These are phyloP conservation scores for Drosophila acutilabella DNA, from an alignment of 2,888 invertebrate species.

Conservation along the genomic window DNA sequence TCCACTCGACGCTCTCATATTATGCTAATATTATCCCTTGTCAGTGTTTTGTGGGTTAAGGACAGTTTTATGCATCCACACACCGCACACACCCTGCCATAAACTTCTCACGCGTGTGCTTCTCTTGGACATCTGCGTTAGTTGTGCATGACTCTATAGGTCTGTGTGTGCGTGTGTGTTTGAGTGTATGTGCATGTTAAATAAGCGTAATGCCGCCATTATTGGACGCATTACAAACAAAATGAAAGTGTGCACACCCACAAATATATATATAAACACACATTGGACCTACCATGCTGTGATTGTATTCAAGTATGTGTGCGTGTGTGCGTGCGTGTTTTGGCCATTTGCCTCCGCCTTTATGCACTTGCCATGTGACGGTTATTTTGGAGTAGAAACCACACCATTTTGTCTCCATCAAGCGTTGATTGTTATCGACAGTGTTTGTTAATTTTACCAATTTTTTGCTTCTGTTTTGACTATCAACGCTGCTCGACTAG, in stretches of 20 bases:
- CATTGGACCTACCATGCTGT: slow-evolving; percentile 22
- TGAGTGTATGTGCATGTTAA: slow-evolving; percentile 71
- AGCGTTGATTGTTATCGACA: slow-evolving; percentile 19
- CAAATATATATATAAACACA: slow-evolving; percentile 18
- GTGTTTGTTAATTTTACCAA: neutral
- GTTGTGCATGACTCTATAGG: slow-evolving; percentile 28
- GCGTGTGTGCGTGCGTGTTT: slow-evolving; percentile 15
- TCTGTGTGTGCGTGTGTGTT: slow-evolving; percentile 35
- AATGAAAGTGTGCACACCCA: slow-evolving; percentile 64
- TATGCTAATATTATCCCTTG: slow-evolving; percentile 77
- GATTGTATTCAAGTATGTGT: slow-evolving; percentile 8
- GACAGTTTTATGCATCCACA: slow-evolving; percentile 74
- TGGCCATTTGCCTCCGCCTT: slow-evolving; percentile 42
- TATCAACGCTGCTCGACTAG: neutral
- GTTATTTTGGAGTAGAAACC: slow-evolving; percentile 20
- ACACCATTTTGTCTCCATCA: slow-evolving; percentile 19
- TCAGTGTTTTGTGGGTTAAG: slow-evolving; percentile 77
- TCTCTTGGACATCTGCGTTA: slow-evolving; percentile 51
- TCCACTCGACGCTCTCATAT: slow-evolving; percentile 62
- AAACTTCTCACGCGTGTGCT: slow-evolving; percentile 47
- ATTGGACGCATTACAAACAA: slow-evolving; percentile 79
- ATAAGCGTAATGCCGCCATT: slow-evolving; percentile 81
- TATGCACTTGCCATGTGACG: slow-evolving; percentile 53
- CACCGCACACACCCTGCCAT: slow-evolving; percentile 22
- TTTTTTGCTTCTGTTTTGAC: neutral